These are phyloP conservation scores for Diploptera punctata DNA, from an alignment of 2,888 invertebrate species.

Conservation along the genomic window DNA sequence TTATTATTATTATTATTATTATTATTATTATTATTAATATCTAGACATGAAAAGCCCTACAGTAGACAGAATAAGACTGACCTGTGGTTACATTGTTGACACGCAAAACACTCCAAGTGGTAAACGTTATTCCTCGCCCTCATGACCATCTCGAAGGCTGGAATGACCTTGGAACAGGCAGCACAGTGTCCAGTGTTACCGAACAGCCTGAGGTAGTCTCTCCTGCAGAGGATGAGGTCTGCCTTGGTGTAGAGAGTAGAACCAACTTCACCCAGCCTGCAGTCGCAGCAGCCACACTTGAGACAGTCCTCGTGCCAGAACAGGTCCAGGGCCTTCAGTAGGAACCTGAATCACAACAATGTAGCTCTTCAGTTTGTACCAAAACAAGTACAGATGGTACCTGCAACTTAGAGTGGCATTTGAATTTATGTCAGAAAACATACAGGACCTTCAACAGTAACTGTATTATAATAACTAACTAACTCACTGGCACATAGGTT, in stretches of 20 bases:
- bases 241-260: conserved; percentile 95
- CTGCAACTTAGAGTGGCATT: no score
- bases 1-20: no score
- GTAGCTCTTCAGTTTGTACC: no score
- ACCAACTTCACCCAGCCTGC: conserved; percentile 94
- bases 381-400: neutral
- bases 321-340: conserved; percentile 91
- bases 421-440: no score
- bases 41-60: no score
- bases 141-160: conserved; percentile 99
- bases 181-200: conserved; percentile 97
- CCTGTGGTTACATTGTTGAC: conserved; percentile 99
- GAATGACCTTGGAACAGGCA: conserved; percentile 97
- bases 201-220: conserved; percentile 96
- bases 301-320: conserved; percentile 98
- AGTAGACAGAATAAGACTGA: no score
- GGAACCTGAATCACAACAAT: conserved; percentile 57
- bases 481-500: no score
- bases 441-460: no score
- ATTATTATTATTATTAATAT: no score
- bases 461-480: no score
- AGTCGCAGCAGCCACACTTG: conserved; percentile 97
- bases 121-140: conserved; percentile 95
- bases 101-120: conserved; percentile 97
- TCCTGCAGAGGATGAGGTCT: conserved; percentile 92